Percentiles rank a stretch among this genome's conserved stretches.
phyloP scores from a whole-genome alignment of 2,888 invertebrate genomes.

The Drosophila emarginata region DNA sequence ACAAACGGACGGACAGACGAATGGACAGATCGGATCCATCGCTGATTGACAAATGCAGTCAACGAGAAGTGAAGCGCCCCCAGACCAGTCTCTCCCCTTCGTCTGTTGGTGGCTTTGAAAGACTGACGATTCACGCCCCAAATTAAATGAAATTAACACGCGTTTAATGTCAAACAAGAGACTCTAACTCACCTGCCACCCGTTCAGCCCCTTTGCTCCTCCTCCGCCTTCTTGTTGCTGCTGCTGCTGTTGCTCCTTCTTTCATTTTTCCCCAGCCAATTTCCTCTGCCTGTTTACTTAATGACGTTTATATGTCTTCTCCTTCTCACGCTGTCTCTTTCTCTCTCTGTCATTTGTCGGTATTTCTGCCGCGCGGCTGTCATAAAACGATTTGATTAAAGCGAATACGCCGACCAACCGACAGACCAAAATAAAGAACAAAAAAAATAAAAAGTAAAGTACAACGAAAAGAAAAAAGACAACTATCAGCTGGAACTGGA shows the following conservation, averaged over 20 bases:
- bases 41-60: slow-evolving; percentile 73
- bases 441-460: slow-evolving; percentile 10
- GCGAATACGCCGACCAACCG: slow-evolving; percentile 63
- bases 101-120: background rate
- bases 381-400: slow-evolving; percentile 80
- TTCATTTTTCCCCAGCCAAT: slow-evolving; percentile 5
- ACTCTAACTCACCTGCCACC: slow-evolving; percentile 59
- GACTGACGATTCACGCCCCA: slow-evolving; percentile 54
- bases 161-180: slow-evolving; percentile 69
- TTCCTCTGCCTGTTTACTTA: slow-evolving; percentile 61
- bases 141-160: slow-evolving; percentile 75
- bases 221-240: background rate
- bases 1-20: background rate
- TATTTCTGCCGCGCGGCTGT: slow-evolving; percentile 65
- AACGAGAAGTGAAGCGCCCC: slow-evolving; percentile 35
- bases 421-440: slow-evolving; percentile 20
- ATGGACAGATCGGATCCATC: slow-evolving; percentile 10
- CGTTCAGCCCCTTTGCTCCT: slow-evolving; percentile 30
- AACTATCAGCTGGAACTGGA: slow-evolving; percentile 49
- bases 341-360: slow-evolving; percentile 70
- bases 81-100: background rate
- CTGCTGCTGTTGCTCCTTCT: background rate
- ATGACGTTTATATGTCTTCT: slow-evolving; percentile 71
- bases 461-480: background rate
- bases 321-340: slow-evolving; percentile 5